Conservation (phyloP, 2,797 vertebrate genomes). For the Meda fulgida region DNA sequence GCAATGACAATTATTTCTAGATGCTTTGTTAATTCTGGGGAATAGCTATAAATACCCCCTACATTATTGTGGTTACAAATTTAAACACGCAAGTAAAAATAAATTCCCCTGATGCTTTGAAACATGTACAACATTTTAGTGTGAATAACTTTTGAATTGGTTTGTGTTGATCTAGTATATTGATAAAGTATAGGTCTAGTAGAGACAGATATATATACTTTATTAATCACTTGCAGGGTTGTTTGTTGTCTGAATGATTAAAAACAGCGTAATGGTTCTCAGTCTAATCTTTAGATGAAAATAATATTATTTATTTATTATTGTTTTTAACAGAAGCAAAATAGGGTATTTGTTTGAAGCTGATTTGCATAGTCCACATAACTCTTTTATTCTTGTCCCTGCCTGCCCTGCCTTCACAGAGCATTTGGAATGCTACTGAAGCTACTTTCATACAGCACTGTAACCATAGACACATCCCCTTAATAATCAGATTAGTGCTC, state of each 20-base stretch:
- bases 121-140: not conserved
- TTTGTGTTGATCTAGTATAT: not conserved
- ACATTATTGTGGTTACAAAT: constrained; percentile 7
- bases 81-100: not conserved
- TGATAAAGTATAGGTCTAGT: not conserved
- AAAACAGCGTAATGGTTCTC: not conserved
- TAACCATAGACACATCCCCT: not conserved
- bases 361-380: not conserved
- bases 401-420: not conserved
- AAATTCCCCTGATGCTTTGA: not conserved
- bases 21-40: constrained; percentile 8
- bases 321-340: not conserved
- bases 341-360: not conserved
- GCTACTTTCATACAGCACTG: not conserved
- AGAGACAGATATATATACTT: not conserved
- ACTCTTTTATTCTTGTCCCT: constrained; percentile 10
- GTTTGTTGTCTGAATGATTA: not conserved
- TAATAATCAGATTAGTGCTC: not conserved
- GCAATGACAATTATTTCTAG: not conserved
- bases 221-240: not conserved
- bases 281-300: not conserved
- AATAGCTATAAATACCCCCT: not conserved
- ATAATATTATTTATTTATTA: not conserved
- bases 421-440: not conserved
- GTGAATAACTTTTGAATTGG: not conserved